Conservation (phyloP, 2,888 invertebrate species). For the Serripes groenlandicus region DNA sequence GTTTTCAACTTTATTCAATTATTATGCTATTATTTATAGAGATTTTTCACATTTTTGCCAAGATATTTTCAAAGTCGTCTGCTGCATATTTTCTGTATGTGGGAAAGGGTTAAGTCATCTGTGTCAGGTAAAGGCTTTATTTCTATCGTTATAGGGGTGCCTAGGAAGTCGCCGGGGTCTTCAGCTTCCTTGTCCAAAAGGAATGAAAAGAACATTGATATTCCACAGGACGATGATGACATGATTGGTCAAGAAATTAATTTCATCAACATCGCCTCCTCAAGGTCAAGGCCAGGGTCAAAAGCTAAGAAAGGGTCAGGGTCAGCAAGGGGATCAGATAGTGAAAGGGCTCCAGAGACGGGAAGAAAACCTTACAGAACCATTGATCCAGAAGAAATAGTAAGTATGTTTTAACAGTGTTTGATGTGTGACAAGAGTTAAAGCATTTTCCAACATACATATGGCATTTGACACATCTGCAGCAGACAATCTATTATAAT, state of each 20-base stretch:
- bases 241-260: constrained; percentile 56
- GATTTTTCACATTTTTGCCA: no score
- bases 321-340: constrained; percentile 8
- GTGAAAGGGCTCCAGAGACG: constrained; percentile 35
- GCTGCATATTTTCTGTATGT: no score
- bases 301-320: constrained; percentile 42
- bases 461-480: neutral
- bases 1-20: no score
- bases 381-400: constrained; percentile 70
- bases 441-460: neutral
- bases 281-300: constrained; percentile 57
- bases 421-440: no score
- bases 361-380: constrained; percentile 61
- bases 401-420: no score
- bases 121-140: no score
- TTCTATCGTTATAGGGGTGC: neutral
- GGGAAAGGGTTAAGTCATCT: no score
- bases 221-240: constrained; percentile 20
- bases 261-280: constrained; percentile 58
- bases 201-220: neutral
- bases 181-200: neutral
- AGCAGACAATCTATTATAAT: neutral
- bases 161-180: constrained; percentile 6
- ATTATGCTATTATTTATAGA: no score
- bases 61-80: no score